These are phyloP conservation scores for Simalia tracyae DNA, from an alignment of 2,797 vertebrate species.

Conservation along the genomic window DNA sequence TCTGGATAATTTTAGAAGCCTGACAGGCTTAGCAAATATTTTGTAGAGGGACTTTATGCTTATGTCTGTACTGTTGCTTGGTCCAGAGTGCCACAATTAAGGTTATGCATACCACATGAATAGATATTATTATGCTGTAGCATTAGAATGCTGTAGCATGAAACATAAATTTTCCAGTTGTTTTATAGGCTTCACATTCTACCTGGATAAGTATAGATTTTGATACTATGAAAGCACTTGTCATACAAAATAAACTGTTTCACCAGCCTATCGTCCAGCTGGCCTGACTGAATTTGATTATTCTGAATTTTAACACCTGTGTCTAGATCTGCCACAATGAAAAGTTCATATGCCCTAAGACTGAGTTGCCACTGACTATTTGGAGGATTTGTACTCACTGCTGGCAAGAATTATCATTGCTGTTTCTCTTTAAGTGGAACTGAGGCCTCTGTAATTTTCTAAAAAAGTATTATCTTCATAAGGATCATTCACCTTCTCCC, in stretches of 20 bases:
- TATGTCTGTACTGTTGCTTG: background rate
- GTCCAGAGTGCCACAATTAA: background rate
- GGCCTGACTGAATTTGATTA: background rate
- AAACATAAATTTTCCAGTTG: background rate
- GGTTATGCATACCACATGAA: background rate
- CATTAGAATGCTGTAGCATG: background rate
- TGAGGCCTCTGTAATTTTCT: background rate
- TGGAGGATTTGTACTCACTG: background rate
- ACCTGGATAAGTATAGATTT: background rate
- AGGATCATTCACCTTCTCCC: background rate
- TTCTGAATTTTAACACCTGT: background rate
- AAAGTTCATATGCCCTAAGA: background rate
- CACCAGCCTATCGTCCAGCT: background rate
- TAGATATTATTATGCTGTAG: background rate
- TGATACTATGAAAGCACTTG: background rate
- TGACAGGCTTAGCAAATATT: background rate
- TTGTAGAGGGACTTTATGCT: background rate
- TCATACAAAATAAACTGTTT: background rate
- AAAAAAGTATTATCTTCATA: background rate
- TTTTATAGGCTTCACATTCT: background rate
- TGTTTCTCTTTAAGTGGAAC: background rate
- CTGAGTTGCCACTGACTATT: background rate
- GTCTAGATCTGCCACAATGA: background rate
- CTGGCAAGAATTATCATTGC: background rate
- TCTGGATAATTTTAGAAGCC: background rate